These are phyloP conservation scores for Criorhina ranunculi DNA, from an alignment of 2,888 invertebrate genomes.

Conservation along the genomic window DNA sequence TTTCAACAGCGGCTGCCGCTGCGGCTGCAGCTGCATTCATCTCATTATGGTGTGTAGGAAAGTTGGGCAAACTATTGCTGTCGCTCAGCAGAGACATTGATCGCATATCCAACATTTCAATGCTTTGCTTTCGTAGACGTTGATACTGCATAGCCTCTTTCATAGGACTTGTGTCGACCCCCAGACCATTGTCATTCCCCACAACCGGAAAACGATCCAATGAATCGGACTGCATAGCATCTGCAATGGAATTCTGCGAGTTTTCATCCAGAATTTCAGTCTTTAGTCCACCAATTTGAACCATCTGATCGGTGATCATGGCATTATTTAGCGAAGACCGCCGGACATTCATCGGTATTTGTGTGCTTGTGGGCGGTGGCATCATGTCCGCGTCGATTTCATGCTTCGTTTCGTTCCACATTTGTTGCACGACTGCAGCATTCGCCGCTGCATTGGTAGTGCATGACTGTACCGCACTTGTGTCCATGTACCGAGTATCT, in stretches of 20 bases:
- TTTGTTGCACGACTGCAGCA: conserved; percentile 63
- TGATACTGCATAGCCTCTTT: conserved; percentile 78
- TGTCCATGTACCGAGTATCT: conserved; percentile 83
- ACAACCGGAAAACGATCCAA: conserved; percentile 82
- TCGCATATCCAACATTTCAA: conserved; percentile 79
- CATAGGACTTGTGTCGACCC: conserved; percentile 78
- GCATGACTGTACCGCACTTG: conserved; percentile 73
- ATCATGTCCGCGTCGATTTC: conserved; percentile 88
- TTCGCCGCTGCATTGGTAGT: conserved; percentile 36
- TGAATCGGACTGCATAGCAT: conserved; percentile 81
- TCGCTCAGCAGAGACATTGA: conserved; percentile 80
- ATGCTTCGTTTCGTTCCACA: conserved; percentile 84
- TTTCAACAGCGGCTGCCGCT: conserved; percentile 81
- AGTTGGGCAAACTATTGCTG: conserved; percentile 81
- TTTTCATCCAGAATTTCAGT: conserved; percentile 90
- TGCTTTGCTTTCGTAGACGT: conserved; percentile 81
- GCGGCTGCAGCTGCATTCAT: conserved; percentile 79
- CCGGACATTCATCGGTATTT: conserved; percentile 87
- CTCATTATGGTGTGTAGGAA: conserved; percentile 79
- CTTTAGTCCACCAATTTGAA: conserved; percentile 86
- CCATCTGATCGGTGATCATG: conserved; percentile 82
- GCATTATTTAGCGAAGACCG: conserved; percentile 86
- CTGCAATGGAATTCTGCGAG: conserved; percentile 86
- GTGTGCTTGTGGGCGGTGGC: conserved; percentile 88
- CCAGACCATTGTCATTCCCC: conserved; percentile 82